These are phyloP conservation scores for Plagodis pulveraria DNA, from an alignment of 2,888 invertebrate genomes.

Conservation along the genomic window DNA sequence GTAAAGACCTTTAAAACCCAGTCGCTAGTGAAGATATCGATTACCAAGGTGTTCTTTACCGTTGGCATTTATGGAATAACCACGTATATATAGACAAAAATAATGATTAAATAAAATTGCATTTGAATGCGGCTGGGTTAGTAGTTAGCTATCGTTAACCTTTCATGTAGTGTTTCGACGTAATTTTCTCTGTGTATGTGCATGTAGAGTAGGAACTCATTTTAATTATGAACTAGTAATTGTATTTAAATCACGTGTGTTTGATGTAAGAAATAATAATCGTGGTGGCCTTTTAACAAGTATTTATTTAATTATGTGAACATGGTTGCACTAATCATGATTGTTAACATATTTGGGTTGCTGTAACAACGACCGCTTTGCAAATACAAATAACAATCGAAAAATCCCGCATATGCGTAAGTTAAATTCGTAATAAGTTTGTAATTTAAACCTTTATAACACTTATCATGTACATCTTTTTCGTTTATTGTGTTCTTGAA, in stretches of 20 bases:
- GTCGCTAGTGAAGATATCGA: neutral
- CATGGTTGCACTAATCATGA: no score
- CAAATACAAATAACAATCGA: no score
- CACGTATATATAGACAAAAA: no score
- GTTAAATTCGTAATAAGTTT: no score
- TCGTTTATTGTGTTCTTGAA: conserved; percentile 4
- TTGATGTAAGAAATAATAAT: conserved; percentile 38
- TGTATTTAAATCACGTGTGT: conserved; percentile 35
- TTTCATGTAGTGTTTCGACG: conserved; percentile 35
- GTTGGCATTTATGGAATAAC: no score
- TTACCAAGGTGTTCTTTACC: no score
- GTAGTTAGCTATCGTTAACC: conserved; percentile 5
- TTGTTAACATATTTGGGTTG: no score
- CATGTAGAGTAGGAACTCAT: conserved; percentile 51
- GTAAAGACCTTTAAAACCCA: neutral
- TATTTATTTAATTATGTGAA: neutral
- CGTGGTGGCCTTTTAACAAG: conserved; percentile 47
- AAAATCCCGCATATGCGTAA: no score
- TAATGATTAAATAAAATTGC: no score
- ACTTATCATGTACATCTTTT: neutral
- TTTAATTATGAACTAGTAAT: conserved; percentile 32
- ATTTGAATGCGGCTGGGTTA: conserved; percentile 7
- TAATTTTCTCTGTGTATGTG: conserved; percentile 44
- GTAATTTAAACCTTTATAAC: neutral
- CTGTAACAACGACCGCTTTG: no score